phyloP scores from a whole-genome alignment of 2,888 invertebrate species.

The Hofmannophila pseudospretella region DNA sequence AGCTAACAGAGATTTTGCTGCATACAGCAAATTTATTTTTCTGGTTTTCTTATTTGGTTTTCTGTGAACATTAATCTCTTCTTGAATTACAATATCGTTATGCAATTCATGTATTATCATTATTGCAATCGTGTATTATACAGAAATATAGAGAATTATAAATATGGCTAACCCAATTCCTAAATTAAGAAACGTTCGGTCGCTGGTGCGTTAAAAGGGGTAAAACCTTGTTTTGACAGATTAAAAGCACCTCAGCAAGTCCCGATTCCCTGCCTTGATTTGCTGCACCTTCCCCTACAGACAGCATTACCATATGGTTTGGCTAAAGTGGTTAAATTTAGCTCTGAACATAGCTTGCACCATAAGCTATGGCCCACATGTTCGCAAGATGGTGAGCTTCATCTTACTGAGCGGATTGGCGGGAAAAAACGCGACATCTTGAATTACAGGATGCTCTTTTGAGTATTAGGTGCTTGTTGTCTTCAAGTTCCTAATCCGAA shows the following conservation, averaged over 20 bases:
- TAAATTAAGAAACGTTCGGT: too few relatives aligned
- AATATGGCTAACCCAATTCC: too few relatives aligned
- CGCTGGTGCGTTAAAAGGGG: conserved; percentile 20
- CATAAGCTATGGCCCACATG: conserved; percentile 58
- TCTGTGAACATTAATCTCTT: too few relatives aligned
- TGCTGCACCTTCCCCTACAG: conserved; percentile 45
- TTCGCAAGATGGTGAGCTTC: conserved; percentile 65
- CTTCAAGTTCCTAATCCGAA: conserved; percentile 29
- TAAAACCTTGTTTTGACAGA: conserved; percentile 28
- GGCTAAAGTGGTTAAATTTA: conserved; percentile 71
- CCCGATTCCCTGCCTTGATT: conserved; percentile 25
- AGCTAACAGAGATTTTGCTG: too few relatives aligned
- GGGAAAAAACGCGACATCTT: conserved; percentile 66
- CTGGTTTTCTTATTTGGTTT: too few relatives aligned
- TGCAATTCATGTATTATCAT: too few relatives aligned
- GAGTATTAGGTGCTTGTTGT: conserved; percentile 38
- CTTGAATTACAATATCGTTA: too few relatives aligned
- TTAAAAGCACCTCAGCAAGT: conserved; percentile 7
- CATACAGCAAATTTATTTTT: too few relatives aligned
- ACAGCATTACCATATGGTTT: conserved; percentile 55
- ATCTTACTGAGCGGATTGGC: conserved; percentile 60
- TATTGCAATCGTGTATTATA: too few relatives aligned
- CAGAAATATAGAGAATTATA: too few relatives aligned
- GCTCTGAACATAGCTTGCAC: conserved; percentile 38
- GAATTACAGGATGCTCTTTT: conserved; percentile 70